These are phyloP conservation scores for Sinocyclocheilus anshuiensis DNA, from an alignment of 2,113 vertebrate species.

Conservation along the genomic window DNA sequence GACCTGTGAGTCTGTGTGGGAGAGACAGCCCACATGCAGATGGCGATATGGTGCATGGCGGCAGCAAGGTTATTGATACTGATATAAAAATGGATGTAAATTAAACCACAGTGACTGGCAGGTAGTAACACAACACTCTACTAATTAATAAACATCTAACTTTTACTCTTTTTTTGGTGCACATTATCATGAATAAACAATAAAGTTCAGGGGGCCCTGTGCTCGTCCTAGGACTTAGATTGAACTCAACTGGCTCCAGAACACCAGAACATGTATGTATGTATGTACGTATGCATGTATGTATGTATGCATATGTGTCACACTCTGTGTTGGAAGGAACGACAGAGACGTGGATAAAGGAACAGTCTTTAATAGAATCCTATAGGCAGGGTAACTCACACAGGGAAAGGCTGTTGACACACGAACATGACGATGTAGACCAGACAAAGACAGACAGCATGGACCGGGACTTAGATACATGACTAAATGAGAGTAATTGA, in stretches of 20 bases:
- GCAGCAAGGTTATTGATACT: neutral
- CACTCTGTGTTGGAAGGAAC: too few species aligned
- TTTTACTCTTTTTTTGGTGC: neutral
- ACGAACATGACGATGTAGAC: too few species aligned
- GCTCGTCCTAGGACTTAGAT: neutral
- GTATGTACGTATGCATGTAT: too few species aligned
- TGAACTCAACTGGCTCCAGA: neutral
- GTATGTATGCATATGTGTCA: too few species aligned
- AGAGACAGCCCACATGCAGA: conserved; percentile 23
- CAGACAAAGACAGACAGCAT: too few species aligned
- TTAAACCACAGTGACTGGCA: neutral
- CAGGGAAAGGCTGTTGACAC: too few species aligned
- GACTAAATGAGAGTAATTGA: too few species aligned
- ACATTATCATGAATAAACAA: neutral
- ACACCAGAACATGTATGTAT: too few species aligned
- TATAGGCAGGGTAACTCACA: too few species aligned
- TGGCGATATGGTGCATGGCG: neutral
- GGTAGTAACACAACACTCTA: neutral
- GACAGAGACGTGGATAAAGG: too few species aligned
- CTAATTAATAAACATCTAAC: neutral
- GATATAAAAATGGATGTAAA: conserved; percentile 8
- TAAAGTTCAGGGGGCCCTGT: neutral
- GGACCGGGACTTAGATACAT: too few species aligned
- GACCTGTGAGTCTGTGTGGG: conserved; percentile 14
- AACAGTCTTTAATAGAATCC: too few species aligned